These are phyloP conservation scores for Sylvicapra grimmia DNA, from an alignment of 2,113 vertebrate species.

Conservation along the genomic window DNA sequence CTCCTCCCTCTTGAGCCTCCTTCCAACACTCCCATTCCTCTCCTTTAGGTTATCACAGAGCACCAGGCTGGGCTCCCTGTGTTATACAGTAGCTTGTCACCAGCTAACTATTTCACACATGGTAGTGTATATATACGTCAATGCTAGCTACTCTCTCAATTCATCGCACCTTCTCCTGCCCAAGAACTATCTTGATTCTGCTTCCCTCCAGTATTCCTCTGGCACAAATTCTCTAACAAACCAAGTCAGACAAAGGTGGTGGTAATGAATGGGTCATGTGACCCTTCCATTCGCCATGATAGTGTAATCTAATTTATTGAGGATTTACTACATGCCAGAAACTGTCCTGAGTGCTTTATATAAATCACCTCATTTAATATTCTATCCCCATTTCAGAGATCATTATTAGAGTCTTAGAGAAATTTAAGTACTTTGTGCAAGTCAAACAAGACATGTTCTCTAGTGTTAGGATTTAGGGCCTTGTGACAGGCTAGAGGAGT, in stretches of 20 bases:
- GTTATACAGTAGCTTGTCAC: background rate
- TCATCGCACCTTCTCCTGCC: background rate
- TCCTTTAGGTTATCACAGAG: background rate
- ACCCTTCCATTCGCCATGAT: background rate
- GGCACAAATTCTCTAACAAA: background rate
- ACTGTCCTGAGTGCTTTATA: background rate
- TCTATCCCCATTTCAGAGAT: background rate
- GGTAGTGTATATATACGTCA: background rate
- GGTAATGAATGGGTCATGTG: background rate
- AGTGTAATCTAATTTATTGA: background rate
- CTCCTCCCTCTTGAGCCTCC: background rate
- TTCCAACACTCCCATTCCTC: background rate
- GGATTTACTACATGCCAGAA: background rate
- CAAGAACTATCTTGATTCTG: background rate
- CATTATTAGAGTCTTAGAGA: conserved; percentile 28
- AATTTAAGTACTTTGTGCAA: conserved; percentile 15
- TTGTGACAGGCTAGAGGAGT: background rate
- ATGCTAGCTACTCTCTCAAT: background rate
- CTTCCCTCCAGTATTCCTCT: background rate
- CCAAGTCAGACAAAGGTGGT: background rate
- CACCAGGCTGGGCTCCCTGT: background rate
- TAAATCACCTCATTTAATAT: background rate
- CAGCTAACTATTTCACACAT: background rate
- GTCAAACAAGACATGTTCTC: background rate
- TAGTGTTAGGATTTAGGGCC: background rate